Conservation (phyloP, 2,113 vertebrate genomes). For the Podocnemis expansa region DNA sequence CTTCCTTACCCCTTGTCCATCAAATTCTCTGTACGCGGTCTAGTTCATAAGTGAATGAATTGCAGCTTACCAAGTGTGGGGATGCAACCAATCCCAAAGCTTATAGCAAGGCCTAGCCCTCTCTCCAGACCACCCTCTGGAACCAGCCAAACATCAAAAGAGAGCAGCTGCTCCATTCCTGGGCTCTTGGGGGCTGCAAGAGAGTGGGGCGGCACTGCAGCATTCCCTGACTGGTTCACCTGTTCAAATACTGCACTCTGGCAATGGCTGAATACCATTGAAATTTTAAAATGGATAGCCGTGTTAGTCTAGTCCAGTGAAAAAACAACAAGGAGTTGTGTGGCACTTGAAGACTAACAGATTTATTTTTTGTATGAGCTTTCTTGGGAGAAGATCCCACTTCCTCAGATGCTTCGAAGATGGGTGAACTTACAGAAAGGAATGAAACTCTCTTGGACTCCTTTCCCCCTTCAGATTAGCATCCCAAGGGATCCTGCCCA, state of each 20-base stretch:
- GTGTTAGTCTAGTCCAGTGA: too few relatives aligned
- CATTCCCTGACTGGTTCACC: rapidly evolving
- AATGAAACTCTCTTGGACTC: too few relatives aligned
- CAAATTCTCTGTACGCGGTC: neutral
- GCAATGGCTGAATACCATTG: neutral
- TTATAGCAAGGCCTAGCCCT: neutral
- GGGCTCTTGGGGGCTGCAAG: neutral
- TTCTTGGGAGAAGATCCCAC: too few relatives aligned
- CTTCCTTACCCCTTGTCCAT: neutral
- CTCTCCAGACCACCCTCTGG: neutral
- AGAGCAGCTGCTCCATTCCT: neutral
- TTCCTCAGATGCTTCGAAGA: too few relatives aligned
- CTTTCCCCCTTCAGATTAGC: too few relatives aligned
- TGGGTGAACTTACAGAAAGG: too few relatives aligned
- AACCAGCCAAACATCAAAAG: neutral
- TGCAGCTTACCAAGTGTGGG: neutral
- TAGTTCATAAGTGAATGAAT: neutral
- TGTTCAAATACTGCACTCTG: neutral
- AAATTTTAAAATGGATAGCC: too few relatives aligned
- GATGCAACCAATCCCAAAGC: neutral
- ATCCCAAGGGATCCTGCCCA: too few relatives aligned
- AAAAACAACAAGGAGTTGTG: too few relatives aligned
- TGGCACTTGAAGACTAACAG: too few relatives aligned
- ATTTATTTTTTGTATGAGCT: too few relatives aligned
- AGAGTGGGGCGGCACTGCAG: rapidly evolving